Evolutionary conservation across 2,113 vertebrate genomes (phyloP).

Genomic region (Galeopterus variegatus): DNA sequence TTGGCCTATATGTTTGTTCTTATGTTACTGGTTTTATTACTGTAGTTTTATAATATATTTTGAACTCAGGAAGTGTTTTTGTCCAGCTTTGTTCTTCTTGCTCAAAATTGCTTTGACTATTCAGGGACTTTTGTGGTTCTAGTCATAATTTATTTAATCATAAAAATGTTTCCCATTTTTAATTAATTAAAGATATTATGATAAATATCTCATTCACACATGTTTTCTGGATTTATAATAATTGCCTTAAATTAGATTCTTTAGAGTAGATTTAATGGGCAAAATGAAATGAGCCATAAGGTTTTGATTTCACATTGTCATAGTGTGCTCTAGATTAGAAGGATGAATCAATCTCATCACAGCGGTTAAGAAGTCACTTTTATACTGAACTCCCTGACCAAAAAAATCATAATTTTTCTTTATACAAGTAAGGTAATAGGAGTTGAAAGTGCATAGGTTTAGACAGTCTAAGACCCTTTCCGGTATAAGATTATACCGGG

Average conservation of each 20-base stretch:
- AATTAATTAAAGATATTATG: not conserved
- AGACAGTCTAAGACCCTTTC: not conserved
- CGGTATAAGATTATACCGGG: not conserved
- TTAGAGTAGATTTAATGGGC: not conserved
- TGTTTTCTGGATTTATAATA: not conserved
- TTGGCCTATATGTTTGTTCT: not conserved
- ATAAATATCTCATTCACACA: not conserved
- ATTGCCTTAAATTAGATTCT: not conserved
- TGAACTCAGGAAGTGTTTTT: not conserved
- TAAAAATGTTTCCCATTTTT: not conserved
- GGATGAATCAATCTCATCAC: not conserved
- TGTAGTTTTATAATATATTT: not conserved
- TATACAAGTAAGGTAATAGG: not conserved
- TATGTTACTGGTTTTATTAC: not conserved
- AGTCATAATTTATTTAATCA: not conserved
- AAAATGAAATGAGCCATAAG: not conserved
- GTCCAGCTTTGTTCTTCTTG: not conserved
- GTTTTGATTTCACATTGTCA: not conserved
- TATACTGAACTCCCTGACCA: not conserved
- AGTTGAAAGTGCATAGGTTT: not conserved
- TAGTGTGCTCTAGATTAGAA: not conserved
- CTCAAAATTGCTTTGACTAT: not conserved
- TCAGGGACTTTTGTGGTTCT: not conserved
- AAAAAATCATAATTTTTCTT: not conserved
- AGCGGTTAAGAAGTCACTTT: not conserved